Percentiles rank a stretch among this genome's conserved stretches.
Evolutionary conservation across 2,888 invertebrate genomes (phyloP).

Genomic region (Eupsilia transversa): DNA sequence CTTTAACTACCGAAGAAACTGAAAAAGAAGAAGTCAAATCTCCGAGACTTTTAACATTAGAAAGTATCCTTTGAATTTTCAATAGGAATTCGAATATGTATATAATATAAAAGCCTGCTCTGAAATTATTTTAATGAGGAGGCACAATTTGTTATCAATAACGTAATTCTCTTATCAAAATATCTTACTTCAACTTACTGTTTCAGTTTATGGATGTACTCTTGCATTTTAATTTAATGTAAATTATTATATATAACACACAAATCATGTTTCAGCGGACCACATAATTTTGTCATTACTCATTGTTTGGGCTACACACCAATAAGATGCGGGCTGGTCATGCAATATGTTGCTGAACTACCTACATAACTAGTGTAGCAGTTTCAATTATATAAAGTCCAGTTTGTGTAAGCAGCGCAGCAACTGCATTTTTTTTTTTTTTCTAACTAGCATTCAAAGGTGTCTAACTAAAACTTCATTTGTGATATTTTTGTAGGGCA

Average conservation of each 20-base stretch:
- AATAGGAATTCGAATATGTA: neutral
- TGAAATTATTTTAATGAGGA: neutral
- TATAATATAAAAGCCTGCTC: no score
- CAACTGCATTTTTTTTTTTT: neutral
- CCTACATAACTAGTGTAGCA: neutral
- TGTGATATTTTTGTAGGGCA: no score
- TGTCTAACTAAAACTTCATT: neutral
- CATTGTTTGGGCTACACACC: neutral
- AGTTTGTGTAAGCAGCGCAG: neutral
- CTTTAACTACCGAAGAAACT: slow-evolving; percentile 76
- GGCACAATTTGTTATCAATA: neutral
- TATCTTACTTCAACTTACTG: neutral
- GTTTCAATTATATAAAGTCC: neutral
- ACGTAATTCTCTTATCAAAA: slow-evolving; percentile 10
- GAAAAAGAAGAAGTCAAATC: slow-evolving; percentile 82
- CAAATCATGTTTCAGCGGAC: neutral
- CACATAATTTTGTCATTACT: neutral
- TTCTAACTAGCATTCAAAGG: neutral
- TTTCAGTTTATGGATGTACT: neutral
- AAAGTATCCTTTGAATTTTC: slow-evolving; percentile 90
- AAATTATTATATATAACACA: neutral
- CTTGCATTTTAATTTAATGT: neutral
- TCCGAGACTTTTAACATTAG: slow-evolving; percentile 85
- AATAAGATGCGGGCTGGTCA: neutral
- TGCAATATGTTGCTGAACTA: slow-evolving; percentile 21